Base-by-base conservation (phyloP, 2,888 invertebrate species). In the Philopedon plagiatum region DNA sequence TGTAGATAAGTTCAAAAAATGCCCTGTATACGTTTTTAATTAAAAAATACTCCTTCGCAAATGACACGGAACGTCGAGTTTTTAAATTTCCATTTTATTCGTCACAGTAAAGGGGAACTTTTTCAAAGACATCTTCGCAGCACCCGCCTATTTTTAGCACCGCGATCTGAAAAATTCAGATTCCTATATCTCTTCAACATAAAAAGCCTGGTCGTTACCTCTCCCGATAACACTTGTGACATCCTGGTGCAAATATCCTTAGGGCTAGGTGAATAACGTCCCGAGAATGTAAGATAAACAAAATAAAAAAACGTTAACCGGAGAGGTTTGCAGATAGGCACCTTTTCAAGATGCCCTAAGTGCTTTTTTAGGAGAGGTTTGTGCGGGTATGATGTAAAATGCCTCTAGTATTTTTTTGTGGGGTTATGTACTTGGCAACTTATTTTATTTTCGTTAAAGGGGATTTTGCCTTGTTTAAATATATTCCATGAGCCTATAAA, bases 241-340 rank as follows among this genome's bases (percentile, higher is more conserved):
- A 67, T 60, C 67, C 26, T 60, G 60, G 26, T 60, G 41, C 60
- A 19, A 46, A 60, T 44, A 23, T 57, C 67, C 60, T 49, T 26
- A 60, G 67, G 67, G 51, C 29, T 32, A 54, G 29, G 51, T 54
- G 51, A 54, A 54, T 29, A 29, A 29, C 51, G 51, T 54, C 29
- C 29, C 7, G 51, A 21, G 18, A 54, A 29, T 18, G 51, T 54
- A 54, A 67, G 67, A 67, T 67, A 67, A 67, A 67, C 60, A 67
- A 60, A 58, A 67, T 67, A 67, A 67, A 67, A 39, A 67, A 67
- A 49, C 58, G 34, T 58, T 49, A 26, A 54, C 29, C 29, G 51
- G 15, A 29, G 51, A 29, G 51, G 29, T 67, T 46, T 34, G 60
- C 37, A 60, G 67, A 67, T 60, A 67, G 67, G 46, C 60, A 67